phyloP scores from a whole-genome alignment of 2,797 vertebrate genomes.

The Phaenicophaeus curvirostris region DNA sequence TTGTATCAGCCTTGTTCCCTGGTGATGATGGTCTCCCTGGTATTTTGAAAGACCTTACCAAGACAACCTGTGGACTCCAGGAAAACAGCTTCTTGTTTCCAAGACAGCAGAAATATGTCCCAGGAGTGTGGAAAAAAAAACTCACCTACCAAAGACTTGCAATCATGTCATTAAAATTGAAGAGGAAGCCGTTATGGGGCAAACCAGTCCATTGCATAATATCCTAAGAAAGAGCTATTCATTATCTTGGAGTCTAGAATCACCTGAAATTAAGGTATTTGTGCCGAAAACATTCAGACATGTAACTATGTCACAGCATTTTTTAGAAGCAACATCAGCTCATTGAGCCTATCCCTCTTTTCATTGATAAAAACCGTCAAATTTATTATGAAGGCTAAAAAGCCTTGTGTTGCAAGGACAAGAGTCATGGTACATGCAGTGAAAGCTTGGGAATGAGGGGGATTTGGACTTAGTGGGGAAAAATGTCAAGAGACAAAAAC shows the following conservation, averaged over 20 bases:
- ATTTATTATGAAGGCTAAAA: neutral
- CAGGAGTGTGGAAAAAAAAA: neutral
- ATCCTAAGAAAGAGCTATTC: neutral
- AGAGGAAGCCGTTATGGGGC: rapidly evolving
- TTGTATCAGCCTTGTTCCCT: neutral
- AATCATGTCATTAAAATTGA: neutral
- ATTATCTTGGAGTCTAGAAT: neutral
- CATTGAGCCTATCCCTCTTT: neutral
- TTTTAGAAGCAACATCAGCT: neutral
- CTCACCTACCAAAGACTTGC: neutral
- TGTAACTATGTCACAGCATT: neutral
- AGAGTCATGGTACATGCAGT: neutral
- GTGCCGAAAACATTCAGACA: neutral
- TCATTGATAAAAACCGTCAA: neutral
- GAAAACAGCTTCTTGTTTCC: neutral
- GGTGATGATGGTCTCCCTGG: neutral
- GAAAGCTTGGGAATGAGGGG: neutral
- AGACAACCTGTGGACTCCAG: neutral
- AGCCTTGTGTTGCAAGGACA: neutral
- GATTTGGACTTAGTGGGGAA: constrained; percentile 17
- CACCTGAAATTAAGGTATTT: neutral
- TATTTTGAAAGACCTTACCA: neutral
- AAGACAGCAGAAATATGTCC: neutral
- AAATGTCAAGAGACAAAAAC: neutral
- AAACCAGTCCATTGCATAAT: neutral